Base-by-base conservation (phyloP, 2,888 invertebrate species). In the Galeopsomyia nigrocyanea region DNA sequence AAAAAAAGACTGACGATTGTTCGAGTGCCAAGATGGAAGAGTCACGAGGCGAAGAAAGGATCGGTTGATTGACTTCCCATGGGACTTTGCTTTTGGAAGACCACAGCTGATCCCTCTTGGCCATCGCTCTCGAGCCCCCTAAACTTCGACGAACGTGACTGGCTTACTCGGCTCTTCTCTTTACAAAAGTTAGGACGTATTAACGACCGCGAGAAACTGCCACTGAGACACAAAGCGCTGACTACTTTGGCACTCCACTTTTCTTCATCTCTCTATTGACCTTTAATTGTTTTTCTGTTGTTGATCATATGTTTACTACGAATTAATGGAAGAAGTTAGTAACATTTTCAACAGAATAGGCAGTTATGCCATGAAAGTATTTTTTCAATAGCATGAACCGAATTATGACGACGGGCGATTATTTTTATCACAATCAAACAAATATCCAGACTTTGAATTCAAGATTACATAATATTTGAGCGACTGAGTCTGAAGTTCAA, bases 41-140 rank as follows among this genome's bases (percentile, higher is more conserved):
- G 79, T 81, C 81, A 80, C 79, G 77, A 77, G 78, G 77, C 80
- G 79, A 83, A 84, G 83, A 84, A 84, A 85, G 70, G 81, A 80
- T 81, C 81, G 81, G 81, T 83, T 86, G 86, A 86, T 86, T 86
- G 85, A 86, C 86, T 86, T 83, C 86, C 85, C 86, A 78, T 79
- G 85, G 84, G 86, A 85, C 80, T 82, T 77, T 76, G 82, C 80
- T 83, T 82, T 82, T 77, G 76, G 81, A 83, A 82, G 82, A 82
- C 82, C 82, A 82, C 83, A 83, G 83, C 83, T 84, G 84, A 86
- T 85, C 85, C 85, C 84, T 83, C 78, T 80, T 80, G 82, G 84
- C 83, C 82, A 82, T 83, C 84, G 53, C 21, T 77, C 70, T 77
- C 78, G 76, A 78, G 74, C 78, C 79, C 72, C 21, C 75, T 79